phyloP scores from a whole-genome alignment of 2,113 vertebrate genomes.

The Sinocyclocheilus grahami region DNA sequence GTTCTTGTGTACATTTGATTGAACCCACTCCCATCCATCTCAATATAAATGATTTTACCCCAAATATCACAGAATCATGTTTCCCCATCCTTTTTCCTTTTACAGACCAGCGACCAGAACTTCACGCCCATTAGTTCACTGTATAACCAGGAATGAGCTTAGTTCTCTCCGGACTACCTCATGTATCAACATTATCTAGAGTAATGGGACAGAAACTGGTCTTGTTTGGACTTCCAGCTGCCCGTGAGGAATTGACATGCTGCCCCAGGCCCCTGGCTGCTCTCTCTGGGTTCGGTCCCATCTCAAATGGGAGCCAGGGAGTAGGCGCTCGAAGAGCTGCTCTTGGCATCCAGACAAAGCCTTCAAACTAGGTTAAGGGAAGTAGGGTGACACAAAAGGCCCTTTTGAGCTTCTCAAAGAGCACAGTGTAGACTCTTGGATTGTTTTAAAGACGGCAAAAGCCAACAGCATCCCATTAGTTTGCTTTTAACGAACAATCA shows the following conservation, averaged over 20 bases:
- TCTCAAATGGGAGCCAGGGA: slow-evolving; percentile 62
- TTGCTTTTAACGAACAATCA: slow-evolving; percentile 68
- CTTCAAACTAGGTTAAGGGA: slow-evolving; percentile 65
- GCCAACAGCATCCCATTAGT: slow-evolving; percentile 71
- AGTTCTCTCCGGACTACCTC: slow-evolving; percentile 47
- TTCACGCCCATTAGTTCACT: slow-evolving; percentile 23
- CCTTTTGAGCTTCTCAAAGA: slow-evolving; percentile 73
- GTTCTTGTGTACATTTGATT: background rate
- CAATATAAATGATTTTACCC: background rate
- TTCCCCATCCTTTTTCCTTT: slow-evolving; percentile 5
- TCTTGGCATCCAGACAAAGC: slow-evolving; percentile 65
- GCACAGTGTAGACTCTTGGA: slow-evolving; percentile 69
- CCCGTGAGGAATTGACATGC: slow-evolving; percentile 59
- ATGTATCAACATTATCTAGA: slow-evolving; percentile 58
- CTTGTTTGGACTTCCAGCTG: slow-evolving; percentile 61
- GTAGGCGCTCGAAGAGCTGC: slow-evolving; percentile 45
- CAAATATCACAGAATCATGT: background rate
- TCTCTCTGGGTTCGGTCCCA: slow-evolving; percentile 62
- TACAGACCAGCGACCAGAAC: slow-evolving; percentile 47
- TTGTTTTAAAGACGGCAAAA: slow-evolving; percentile 64
- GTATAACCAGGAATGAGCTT: slow-evolving; percentile 1
- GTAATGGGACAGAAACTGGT: slow-evolving; percentile 68
- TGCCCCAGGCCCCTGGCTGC: slow-evolving; percentile 62
- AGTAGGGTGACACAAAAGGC: slow-evolving; percentile 69
- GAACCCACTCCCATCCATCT: background rate